Evolutionary conservation across 2,888 invertebrate species (phyloP).

Genomic region (Oxyteleia sp.): DNA sequence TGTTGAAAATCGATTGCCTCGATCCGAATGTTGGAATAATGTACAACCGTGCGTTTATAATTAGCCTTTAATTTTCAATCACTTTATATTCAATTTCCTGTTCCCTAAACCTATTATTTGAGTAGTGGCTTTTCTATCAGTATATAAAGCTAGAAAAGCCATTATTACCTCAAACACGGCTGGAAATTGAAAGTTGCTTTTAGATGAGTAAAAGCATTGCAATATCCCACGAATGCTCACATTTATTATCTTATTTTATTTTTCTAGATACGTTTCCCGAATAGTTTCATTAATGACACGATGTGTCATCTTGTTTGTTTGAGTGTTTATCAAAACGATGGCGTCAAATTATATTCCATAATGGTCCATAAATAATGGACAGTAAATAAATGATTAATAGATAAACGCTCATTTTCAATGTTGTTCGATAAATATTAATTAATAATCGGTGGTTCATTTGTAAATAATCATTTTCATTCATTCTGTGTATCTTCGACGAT

Average conservation of each 20-base stretch:
- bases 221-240: neutral
- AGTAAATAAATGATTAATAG: neutral
- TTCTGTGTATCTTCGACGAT: neutral
- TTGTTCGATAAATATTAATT: neutral
- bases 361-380: neutral
- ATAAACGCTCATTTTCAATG: neutral
- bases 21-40: slow-evolving; percentile 27
- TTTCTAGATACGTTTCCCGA: neutral
- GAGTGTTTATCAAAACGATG: neutral
- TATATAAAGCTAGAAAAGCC: slow-evolving; percentile 46
- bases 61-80: slow-evolving; percentile 46
- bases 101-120: slow-evolving; percentile 48
- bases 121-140: slow-evolving; percentile 41
- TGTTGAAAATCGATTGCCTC: slow-evolving; percentile 20
- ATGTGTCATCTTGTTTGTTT: neutral
- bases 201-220: slow-evolving; percentile 28
- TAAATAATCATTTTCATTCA: slow-evolving; percentile 17
- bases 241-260: slow-evolving; percentile 21
- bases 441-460: neutral
- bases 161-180: slow-evolving; percentile 44
- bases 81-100: slow-evolving; percentile 58
- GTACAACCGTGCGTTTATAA: slow-evolving; percentile 18
- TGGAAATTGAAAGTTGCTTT: slow-evolving; percentile 45
- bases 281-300: neutral
- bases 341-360: neutral